These are phyloP conservation scores for Chitala chitala DNA, from an alignment of 2,113 vertebrate species.

Conservation along the genomic window DNA sequence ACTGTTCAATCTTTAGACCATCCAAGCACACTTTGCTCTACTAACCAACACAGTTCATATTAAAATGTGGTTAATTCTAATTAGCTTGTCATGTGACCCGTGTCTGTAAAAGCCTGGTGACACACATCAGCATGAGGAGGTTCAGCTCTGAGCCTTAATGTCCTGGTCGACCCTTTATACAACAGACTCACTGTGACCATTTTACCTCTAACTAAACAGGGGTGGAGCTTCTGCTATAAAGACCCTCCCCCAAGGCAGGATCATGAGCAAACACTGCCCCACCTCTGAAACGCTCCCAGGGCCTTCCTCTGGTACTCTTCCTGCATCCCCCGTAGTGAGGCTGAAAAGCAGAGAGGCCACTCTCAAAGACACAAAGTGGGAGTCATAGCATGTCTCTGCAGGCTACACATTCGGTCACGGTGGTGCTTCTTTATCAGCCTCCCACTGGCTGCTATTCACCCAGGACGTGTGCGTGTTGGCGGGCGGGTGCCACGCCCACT, in stretches of 20 bases:
- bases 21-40: too few relatives aligned
- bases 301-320: conserved; percentile 96
- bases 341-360: conserved; percentile 53
- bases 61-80: too few relatives aligned
- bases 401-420: too few relatives aligned
- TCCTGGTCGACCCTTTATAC: too few relatives aligned
- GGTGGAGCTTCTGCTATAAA: not conserved
- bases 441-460: too few relatives aligned
- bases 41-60: too few relatives aligned
- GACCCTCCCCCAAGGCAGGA: not conserved
- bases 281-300: conserved; percentile 96
- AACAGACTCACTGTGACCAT: too few relatives aligned
- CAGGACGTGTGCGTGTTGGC: not conserved
- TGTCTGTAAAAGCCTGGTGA: too few relatives aligned
- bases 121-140: not conserved
- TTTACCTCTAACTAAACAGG: not conserved
- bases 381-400: not conserved
- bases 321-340: conserved; percentile 85
- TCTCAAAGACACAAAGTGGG: not conserved
- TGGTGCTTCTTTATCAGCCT: too few relatives aligned
- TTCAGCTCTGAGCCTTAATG: not conserved
- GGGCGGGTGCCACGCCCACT: conserved; percentile 33
- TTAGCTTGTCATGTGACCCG: too few relatives aligned
- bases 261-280: conserved; percentile 40
- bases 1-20: too few relatives aligned